phyloP scores from a whole-genome alignment of 2,113 vertebrate genomes.

The Sylvia atricapilla region DNA sequence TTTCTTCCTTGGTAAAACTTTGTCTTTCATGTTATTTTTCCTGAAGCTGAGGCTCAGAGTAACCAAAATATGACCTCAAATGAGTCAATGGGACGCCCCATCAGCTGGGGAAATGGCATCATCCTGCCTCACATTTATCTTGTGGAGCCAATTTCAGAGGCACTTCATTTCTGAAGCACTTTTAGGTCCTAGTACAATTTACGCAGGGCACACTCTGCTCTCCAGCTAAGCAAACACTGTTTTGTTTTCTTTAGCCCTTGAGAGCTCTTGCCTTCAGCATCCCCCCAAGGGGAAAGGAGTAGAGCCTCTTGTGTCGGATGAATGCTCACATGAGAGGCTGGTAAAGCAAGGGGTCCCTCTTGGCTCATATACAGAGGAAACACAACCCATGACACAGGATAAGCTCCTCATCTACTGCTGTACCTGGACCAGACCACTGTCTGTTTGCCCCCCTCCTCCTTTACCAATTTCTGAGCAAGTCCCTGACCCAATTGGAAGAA shows the following conservation, averaged over 20 bases:
- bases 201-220: constrained; percentile 33
- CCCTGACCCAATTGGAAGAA: background rate
- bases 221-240: constrained; percentile 58
- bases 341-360: constrained; percentile 31
- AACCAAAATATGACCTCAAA: background rate
- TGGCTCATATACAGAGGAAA: background rate
- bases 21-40: background rate
- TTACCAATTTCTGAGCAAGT: background rate
- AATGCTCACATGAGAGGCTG: constrained; percentile 41
- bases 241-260: constrained; percentile 63
- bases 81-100: background rate
- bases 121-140: background rate
- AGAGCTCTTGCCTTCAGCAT: constrained; percentile 47
- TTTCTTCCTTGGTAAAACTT: background rate
- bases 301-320: constrained; percentile 54
- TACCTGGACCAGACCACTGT: background rate
- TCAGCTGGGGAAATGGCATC: background rate
- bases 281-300: constrained; percentile 17
- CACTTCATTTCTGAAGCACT: constrained; percentile 57
- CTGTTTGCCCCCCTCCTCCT: background rate
- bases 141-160: background rate
- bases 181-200: constrained; percentile 40
- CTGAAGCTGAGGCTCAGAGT: background rate
- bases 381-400: background rate
- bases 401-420: background rate